phyloP scores from a whole-genome alignment of 1,140 invertebrate species.

The Periplaneta americana region DNA sequence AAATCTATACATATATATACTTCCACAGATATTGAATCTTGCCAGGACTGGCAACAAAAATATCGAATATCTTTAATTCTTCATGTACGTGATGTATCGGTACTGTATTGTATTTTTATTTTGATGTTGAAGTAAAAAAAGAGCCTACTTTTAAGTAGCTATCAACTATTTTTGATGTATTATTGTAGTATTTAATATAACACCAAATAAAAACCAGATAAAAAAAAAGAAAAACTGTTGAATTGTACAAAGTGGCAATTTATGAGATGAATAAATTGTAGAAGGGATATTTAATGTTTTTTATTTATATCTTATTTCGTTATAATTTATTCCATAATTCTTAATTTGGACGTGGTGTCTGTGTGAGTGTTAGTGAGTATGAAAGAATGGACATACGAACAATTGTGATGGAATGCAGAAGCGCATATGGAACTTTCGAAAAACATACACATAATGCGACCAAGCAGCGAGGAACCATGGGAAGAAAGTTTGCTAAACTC shows the following conservation, averaged over 20 bases:
- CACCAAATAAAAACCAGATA: neutral
- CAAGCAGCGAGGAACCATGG: too few species aligned
- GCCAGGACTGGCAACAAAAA: neutral
- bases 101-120: neutral
- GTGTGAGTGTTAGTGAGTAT: neutral
- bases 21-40: neutral
- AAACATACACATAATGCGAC: too few species aligned
- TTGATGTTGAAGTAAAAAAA: neutral
- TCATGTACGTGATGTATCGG: neutral
- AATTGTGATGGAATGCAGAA: neutral
- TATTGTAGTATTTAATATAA: neutral
- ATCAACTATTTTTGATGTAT: neutral
- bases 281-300: neutral
- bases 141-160: neutral
- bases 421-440: too few species aligned
- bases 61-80: neutral
- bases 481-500: too few species aligned
- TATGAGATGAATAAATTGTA: neutral
- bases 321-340: neutral
- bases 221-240: neutral
- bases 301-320: neutral
- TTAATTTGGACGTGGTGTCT: neutral
- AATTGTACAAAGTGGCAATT: neutral
- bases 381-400: neutral
- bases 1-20: neutral